These are phyloP conservation scores for Macrotus californicus DNA, from an alignment of 2,113 vertebrate species.

Conservation along the genomic window DNA sequence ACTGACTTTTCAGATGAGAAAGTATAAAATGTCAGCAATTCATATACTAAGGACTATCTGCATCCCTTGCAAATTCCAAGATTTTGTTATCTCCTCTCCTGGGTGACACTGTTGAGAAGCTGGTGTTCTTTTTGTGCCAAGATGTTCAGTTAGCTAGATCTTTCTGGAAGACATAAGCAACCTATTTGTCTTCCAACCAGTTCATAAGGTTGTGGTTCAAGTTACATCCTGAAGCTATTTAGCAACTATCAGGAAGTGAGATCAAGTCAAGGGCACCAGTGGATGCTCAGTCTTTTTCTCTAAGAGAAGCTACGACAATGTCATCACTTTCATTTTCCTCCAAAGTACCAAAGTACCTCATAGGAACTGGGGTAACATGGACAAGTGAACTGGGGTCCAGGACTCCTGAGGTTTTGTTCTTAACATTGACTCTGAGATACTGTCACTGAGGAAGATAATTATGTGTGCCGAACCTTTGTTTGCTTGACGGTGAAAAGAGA, in stretches of 20 bases:
- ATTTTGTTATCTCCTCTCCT: not conserved
- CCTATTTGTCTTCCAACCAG: not conserved
- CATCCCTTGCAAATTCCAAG: not conserved
- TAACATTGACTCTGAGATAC: not conserved
- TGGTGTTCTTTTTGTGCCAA: not conserved
- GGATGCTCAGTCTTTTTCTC: not conserved
- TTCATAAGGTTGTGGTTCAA: not conserved
- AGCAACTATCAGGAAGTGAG: not conserved
- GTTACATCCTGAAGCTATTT: not conserved
- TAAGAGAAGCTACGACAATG: not conserved
- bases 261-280: not conserved
- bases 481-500: not conserved
- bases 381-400: not conserved
- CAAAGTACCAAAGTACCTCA: not conserved
- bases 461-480: not conserved
- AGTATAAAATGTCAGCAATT: not conserved
- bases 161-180: slow-evolving; percentile 20
- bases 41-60: not conserved
- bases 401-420: not conserved
- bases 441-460: slow-evolving; percentile 5
- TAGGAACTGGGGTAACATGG: not conserved
- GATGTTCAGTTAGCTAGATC: not conserved
- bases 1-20: not conserved
- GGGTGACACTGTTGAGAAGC: not conserved
- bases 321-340: not conserved